Percentiles rank a stretch among this genome's conserved stretches.
These are phyloP conservation scores for Trachelus troglodyta DNA, from an alignment of 2,888 invertebrate species.

Conservation along the genomic window DNA sequence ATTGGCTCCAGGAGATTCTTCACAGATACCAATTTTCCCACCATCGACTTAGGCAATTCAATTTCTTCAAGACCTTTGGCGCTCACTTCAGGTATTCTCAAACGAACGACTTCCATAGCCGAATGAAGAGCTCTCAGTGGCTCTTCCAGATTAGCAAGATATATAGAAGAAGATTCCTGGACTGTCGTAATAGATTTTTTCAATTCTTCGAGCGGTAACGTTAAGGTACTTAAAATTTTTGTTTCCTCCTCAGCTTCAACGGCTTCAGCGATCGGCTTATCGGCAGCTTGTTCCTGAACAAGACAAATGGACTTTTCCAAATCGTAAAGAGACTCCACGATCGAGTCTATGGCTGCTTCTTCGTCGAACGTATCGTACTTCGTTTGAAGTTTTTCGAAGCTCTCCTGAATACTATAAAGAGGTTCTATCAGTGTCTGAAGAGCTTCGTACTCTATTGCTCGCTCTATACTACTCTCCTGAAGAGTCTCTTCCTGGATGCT, in stretches of 20 bases:
- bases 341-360: constrained; percentile 34
- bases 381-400: constrained; percentile 28
- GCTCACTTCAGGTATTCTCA: constrained; percentile 11
- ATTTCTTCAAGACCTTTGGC: neutral
- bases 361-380: constrained; percentile 24
- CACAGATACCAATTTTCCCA: neutral
- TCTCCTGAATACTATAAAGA: constrained; percentile 22
- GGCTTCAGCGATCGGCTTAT: constrained; percentile 26
- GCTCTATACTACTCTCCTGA: constrained; percentile 11
- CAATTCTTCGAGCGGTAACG: constrained; percentile 32
- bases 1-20: constrained; percentile 24
- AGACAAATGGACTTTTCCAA: constrained; percentile 45
- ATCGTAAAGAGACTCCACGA: constrained; percentile 44
- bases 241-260: constrained; percentile 24
- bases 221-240: constrained; percentile 22
- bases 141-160: constrained; percentile 33
- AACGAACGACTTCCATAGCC: constrained; percentile 26
- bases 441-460: constrained; percentile 15
- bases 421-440: neutral
- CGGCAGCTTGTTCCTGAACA: constrained; percentile 36
- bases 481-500: constrained; percentile 23
- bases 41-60: neutral
- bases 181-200: constrained; percentile 35
- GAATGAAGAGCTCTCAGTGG: constrained; percentile 31
- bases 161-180: constrained; percentile 32